Percentiles rank a stretch among this genome's conserved stretches.
Conservation (phyloP, 2,113 vertebrate species). For the Pachycephala philippinensis region DNA sequence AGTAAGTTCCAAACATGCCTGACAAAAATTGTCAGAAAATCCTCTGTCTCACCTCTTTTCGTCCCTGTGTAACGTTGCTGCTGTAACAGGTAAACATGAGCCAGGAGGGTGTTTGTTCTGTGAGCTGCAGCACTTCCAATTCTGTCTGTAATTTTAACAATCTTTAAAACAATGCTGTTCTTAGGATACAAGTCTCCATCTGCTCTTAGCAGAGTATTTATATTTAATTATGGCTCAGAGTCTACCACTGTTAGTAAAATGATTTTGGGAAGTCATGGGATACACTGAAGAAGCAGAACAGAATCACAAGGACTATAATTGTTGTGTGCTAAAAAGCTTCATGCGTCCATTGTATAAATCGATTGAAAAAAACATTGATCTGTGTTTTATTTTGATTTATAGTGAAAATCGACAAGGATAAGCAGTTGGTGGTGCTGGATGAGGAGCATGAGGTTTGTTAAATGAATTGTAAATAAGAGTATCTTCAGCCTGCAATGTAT, state of each 20-base stretch:
- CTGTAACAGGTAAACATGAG: not conserved
- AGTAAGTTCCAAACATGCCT: slow-evolving; percentile 78
- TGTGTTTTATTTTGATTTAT: slow-evolving; percentile 60
- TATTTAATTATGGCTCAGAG: not conserved
- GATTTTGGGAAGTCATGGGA: not conserved
- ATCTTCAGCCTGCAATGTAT: slow-evolving; percentile 61
- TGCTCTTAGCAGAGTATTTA: not conserved
- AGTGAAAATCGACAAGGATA: slow-evolving; percentile 98
- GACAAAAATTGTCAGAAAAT: not conserved
- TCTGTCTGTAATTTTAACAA: not conserved
- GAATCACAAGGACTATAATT: not conserved
- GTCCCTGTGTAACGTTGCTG: not conserved
- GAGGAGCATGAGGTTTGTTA: slow-evolving; percentile 91
- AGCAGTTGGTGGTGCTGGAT: slow-evolving; percentile 90
- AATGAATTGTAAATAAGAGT: slow-evolving; percentile 65
- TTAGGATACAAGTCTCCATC: not conserved
- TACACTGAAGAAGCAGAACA: not conserved
- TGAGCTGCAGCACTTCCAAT: not conserved
- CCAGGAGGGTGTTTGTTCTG: not conserved
- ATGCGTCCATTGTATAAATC: not conserved
- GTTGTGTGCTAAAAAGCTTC: not conserved
- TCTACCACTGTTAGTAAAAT: not conserved
- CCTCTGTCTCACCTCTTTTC: not conserved
- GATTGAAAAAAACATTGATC: not conserved
- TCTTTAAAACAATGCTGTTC: not conserved